Evolutionary conservation across 2,113 vertebrate species (phyloP), one percentile per base, ranked within the genome.

Genomic region (Philantomba maxwellii): DNA sequence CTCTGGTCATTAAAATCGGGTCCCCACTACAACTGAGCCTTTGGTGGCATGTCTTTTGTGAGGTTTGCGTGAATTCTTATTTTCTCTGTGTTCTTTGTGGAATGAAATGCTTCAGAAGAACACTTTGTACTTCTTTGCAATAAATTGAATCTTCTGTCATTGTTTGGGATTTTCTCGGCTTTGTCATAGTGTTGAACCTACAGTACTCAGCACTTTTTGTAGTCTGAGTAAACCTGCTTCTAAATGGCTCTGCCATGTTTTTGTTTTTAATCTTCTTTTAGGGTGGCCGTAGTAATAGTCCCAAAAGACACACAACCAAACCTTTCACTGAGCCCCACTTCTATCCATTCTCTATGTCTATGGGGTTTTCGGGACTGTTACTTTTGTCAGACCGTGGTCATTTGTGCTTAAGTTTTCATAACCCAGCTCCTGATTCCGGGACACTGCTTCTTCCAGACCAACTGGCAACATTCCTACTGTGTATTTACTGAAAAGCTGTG

Each of bases 21-120:
- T 60, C 28, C 25, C 25, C 55, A 43, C 7, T 64, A 33, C 62
- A 75, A 80, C 17, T 28, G 12, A 87, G 13, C 30, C 92, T 77
- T 92, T 2, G 6, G 33, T 73, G 30, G 19, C 19, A 4, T 77
- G n/a, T 58, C 7, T 94, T 88, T 92, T 73, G 7, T 89, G 70
- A 66, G 45, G 39, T 77, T 11, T 64, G 23, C 30, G 23, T 77
- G 70, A 88, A 62, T 88, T 95, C 36, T 60, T 39, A 51, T 85
- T 96, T 96, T 94, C 33, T 26, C 60, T 91, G 4, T 73, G 51
- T 77, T 97, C 51, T 77, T 81, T 88, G 26, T 85, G 58, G 47
- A 90, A 82, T 91, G 62, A 84, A 96, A 92, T 91, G 53, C 66
- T 92, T 94, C 45, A n/a, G 51, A 88, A 77, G 49, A 89, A 94